Base-by-base conservation (phyloP, 2,888 invertebrate species). In the Cylloceria caligata region DNA sequence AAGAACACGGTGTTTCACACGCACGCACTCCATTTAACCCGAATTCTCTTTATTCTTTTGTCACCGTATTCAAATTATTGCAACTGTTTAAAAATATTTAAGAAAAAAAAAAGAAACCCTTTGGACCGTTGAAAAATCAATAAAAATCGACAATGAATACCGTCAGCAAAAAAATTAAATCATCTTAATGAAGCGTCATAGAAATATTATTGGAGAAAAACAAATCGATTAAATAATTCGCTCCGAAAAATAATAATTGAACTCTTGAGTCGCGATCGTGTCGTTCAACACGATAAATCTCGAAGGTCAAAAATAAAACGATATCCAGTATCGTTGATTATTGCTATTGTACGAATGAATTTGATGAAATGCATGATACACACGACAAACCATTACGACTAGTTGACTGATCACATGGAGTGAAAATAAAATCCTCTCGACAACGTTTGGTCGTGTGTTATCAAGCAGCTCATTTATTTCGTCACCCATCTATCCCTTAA, bases 1-100 rank as follows among this genome's bases (percentile, higher is more conserved):
- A 57, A 57, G 57, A 72, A 49, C 71, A 45, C 75, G 75, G 71
- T n/a, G 69, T 60, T 69, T 71, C 57, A 24, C 55, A 80, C 73
- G 39, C 64, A 69, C 68, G 55, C 39, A 65, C 39, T 36, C 74
- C 19, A 47, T 69, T 67, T 55, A 19, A 30, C 30, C 24, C 13
- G 24, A 16, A 13, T 30, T 16, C 55, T 45, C 55, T 27, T 30
- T 36, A 24, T 3, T 64, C 21, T 34, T 76, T 57, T 30, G 45
- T 7, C 39, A 55, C 13, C 36, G 39, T 42, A 24, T 34, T n/a
- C 7, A n/a, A 57, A 57, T 55, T 55, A 62, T 11, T n/a, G 30
- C 6, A 16, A 27, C 13, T 30, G n/a, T 34, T n/a, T 16, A n/a
- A 30, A 24, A 36, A 34, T 60, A 34, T 36, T 27, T 6, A n/a